phyloP scores from a whole-genome alignment of 2,797 vertebrate species.

The Gadopsis bispinosus region DNA sequence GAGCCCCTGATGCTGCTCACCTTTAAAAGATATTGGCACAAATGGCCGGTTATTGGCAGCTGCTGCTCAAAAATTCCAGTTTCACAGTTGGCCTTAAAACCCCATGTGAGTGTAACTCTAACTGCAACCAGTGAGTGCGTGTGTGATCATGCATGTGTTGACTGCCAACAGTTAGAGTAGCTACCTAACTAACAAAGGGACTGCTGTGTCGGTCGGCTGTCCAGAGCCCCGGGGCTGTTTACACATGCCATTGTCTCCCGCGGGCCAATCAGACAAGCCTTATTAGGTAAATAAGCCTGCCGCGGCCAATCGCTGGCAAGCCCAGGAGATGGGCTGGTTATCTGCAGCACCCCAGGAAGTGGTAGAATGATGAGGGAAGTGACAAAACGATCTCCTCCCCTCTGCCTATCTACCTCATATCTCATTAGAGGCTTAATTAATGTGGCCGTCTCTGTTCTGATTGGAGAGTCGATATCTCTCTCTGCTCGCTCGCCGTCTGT shows the following conservation, averaged over 20 bases:
- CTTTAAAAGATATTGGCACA: slow-evolving; percentile 30
- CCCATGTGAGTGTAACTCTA: slow-evolving; percentile 32
- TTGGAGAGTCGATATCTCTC: slow-evolving; percentile 52
- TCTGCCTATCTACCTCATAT: slow-evolving; percentile 58
- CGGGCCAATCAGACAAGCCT: slow-evolving; percentile 76
- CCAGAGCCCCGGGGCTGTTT: slow-evolving; percentile 74
- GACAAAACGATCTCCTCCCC: slow-evolving; percentile 53
- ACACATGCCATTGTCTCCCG: slow-evolving; percentile 72
- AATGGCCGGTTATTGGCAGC: slow-evolving; percentile 28
- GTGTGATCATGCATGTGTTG: slow-evolving; percentile 64
- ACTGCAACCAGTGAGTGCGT: slow-evolving; percentile 47
- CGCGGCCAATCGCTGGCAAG: slow-evolving; percentile 64
- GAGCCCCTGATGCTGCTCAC: not conserved
- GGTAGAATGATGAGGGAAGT: slow-evolving; percentile 61
- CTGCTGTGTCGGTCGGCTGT: slow-evolving; percentile 71
- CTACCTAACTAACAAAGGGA: slow-evolving; percentile 73
- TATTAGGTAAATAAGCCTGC: slow-evolving; percentile 74
- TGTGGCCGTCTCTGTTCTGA: slow-evolving; percentile 43
- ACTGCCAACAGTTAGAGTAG: slow-evolving; percentile 69
- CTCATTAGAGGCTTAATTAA: slow-evolving; percentile 64
- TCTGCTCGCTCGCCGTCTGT: slow-evolving; percentile 49
- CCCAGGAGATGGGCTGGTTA: slow-evolving; percentile 60
- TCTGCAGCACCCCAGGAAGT: slow-evolving; percentile 71
- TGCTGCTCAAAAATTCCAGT: slow-evolving; percentile 21
- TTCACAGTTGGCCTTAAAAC: slow-evolving; percentile 16